phyloP scores from a whole-genome alignment of 2,113 vertebrate species.

The Fukomys damarensis region DNA sequence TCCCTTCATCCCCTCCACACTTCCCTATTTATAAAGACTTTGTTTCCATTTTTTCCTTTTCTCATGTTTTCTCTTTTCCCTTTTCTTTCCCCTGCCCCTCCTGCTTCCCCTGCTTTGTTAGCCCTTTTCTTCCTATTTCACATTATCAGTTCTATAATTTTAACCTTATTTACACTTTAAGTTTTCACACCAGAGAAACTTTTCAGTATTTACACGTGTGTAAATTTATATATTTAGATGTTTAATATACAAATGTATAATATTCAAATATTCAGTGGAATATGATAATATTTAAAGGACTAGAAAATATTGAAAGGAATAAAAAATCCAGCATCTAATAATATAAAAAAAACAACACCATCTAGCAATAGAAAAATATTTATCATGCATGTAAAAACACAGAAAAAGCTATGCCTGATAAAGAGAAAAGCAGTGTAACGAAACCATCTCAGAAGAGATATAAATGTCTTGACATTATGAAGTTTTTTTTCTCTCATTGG shows the following conservation, averaged over 20 bases:
- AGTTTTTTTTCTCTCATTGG: no score
- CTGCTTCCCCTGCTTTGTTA: no score
- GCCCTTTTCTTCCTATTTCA: no score
- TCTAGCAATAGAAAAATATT: neutral
- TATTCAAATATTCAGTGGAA: neutral
- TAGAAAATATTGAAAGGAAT: neutral
- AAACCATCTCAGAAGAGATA: neutral
- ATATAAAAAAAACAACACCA: neutral
- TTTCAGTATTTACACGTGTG: no score
- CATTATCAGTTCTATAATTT: no score
- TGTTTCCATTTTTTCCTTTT: no score
- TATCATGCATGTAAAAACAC: neutral
- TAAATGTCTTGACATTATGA: neutral
- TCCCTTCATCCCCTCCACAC: no score
- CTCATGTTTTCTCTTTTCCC: no score
- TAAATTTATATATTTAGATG: neutral
- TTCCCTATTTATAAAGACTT: no score
- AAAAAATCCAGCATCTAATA: neutral
- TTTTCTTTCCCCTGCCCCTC: no score
- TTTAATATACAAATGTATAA: neutral
- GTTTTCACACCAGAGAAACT: no score
- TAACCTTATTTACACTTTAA: no score
- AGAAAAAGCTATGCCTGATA: neutral
- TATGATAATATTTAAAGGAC: neutral
- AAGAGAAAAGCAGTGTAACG: neutral